Base-by-base conservation (phyloP, 2,797 vertebrate species). In the Glossophaga mutica region DNA sequence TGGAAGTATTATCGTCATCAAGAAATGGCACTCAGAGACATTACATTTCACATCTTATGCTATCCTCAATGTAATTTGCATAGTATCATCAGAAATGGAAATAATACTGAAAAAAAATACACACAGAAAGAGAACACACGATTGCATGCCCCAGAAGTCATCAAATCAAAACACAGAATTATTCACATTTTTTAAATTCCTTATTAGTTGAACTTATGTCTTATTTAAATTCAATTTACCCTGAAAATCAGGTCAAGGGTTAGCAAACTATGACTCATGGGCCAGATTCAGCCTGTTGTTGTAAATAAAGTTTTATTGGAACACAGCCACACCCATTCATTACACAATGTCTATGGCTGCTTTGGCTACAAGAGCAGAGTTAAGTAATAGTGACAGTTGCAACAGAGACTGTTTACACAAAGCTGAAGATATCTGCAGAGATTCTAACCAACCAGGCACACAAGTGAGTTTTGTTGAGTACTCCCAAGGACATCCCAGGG, bases 241-340 rank as follows among this genome's bases (percentile, higher is more conserved):
- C 62, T 85, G 46, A 85, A 81, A 62, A 78, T 29, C 26, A 81
- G n/a, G 55, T 59, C 32, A n/a, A 15, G 50, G 50, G 18, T 10
- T 95, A 34, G 88, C 55, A 90, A 77, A 74, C 50, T 62, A 71
- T 1, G 12, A 19, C 5, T 55, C 44, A 7, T 12, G 21, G 26
- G 59, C 8, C 34, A 94, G 90, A 81, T 85, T 9, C 39, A 42
- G 32, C 24, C 21, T 90, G 14, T 22, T 94, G 78, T 76, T 87
- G 24, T 89, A 78, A 94, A 94, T 79, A 76, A 93, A 95, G 39
- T 91, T 94, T 90, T 90, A 87, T 21, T 87, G 87, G 42, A 42
- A 37, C 9, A 74, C 10, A 73, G 32, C 29, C 55, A 70, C 3
- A 14, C 11, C 11, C 32, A 59, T 42, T 87, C 50, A 67, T 65